Evolutionary conservation across 2,888 invertebrate species (phyloP).

Genomic region (Vandiemenella viatica): DNA sequence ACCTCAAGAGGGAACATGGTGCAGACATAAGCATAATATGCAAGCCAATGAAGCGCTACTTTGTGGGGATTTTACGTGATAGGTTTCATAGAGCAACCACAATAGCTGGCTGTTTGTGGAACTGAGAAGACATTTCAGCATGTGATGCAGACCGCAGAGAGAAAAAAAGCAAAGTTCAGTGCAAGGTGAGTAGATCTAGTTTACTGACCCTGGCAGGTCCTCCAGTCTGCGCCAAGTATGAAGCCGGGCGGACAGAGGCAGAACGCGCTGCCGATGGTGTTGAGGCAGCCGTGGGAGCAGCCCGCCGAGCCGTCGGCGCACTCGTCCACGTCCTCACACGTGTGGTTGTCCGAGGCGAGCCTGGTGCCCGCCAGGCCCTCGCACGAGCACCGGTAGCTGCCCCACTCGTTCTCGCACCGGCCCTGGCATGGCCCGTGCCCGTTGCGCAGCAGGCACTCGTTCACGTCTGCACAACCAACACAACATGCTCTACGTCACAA

Average conservation of each 20-base stretch:
- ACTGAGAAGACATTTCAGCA: no score
- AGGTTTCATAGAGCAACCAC: no score
- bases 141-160: no score
- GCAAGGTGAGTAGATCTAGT: not conserved
- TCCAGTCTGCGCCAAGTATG: conserved; percentile 29
- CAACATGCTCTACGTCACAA: not conserved
- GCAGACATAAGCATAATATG: no score
- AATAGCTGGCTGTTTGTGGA: no score
- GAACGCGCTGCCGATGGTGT: conserved; percentile 37
- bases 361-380: conserved; percentile 39
- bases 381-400: conserved; percentile 43
- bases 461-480: conserved; percentile 31
- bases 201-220: conserved; percentile 23
- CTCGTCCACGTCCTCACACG: conserved; percentile 39
- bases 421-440: conserved; percentile 50
- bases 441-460: conserved; percentile 45
- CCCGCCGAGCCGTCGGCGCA: conserved; percentile 37
- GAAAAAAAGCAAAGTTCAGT: no score
- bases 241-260: conserved; percentile 48
- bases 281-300: conserved; percentile 43
- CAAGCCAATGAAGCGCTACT: no score
- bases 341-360: conserved; percentile 38
- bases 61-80: no score
- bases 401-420: conserved; percentile 40
- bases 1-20: no score